phyloP scores from a whole-genome alignment of 2,888 invertebrate genomes.

The Periphyllus acericola region DNA sequence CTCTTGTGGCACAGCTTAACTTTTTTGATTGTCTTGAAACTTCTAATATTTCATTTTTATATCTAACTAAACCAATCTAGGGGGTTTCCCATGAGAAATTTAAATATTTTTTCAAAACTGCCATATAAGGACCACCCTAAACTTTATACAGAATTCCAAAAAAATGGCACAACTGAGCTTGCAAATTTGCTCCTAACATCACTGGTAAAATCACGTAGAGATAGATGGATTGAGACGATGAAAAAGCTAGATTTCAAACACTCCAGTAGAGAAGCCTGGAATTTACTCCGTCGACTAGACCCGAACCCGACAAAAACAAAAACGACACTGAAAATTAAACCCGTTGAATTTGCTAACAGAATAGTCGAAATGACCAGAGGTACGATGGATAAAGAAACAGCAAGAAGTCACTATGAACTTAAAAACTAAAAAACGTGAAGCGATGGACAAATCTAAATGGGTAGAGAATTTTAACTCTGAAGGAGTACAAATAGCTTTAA shows the following conservation, averaged over 20 bases:
- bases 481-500: too few relatives aligned
- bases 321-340: too few relatives aligned
- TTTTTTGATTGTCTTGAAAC: too few relatives aligned
- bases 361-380: constrained; percentile 29
- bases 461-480: too few relatives aligned
- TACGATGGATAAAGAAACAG: constrained; percentile 14
- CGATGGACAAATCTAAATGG: not conserved
- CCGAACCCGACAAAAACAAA: not conserved
- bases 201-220: constrained; percentile 33
- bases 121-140: too few relatives aligned
- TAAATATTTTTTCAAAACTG: too few relatives aligned
- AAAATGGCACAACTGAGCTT: too few relatives aligned
- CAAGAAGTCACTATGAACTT: constrained; percentile 27
- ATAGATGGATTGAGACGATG: constrained; percentile 15
- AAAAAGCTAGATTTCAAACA: constrained; percentile 28
- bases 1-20: too few relatives aligned
- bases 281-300: not conserved
- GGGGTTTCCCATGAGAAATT: too few relatives aligned
- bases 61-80: too few relatives aligned
- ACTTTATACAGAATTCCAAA: too few relatives aligned
- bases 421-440: constrained; percentile 11
- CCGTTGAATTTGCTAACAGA: constrained; percentile 2
- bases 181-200: constrained; percentile 8
- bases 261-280: constrained; percentile 28
- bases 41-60: too few relatives aligned